Percentiles rank a stretch among this genome's conserved stretches.
Evolutionary conservation across 1,140 invertebrate species (phyloP).

Genomic region (Idris sp.): DNA sequence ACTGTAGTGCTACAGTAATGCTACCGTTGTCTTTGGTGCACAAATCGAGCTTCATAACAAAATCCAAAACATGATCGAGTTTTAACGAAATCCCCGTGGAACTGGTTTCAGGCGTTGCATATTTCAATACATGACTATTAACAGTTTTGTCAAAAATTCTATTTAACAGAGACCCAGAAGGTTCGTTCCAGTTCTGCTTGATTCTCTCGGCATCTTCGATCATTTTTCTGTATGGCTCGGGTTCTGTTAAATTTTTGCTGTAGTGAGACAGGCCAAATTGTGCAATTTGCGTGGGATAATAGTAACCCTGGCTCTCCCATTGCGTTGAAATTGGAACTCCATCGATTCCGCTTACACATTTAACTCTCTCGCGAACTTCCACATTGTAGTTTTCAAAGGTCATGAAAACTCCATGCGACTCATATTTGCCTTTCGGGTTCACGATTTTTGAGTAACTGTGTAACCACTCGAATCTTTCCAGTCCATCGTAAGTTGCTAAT

Average conservation of each 20-base stretch:
- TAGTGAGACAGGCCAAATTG: constrained; percentile 98
- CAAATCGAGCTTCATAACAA: constrained; percentile 88
- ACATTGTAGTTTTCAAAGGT: constrained; percentile 99
- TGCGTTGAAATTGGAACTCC: constrained; percentile 96
- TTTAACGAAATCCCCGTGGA: constrained; percentile 84
- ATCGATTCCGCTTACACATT: constrained; percentile 94
- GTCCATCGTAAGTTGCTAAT: constrained; percentile 83
- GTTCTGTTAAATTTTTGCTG: constrained; percentile 93
- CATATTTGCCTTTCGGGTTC: constrained; percentile 91
- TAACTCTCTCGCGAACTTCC: constrained; percentile 95
- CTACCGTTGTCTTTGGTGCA: constrained; percentile 87
- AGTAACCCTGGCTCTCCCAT: constrained; percentile 96
- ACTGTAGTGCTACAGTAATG: constrained; percentile 87
- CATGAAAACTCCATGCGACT: constrained; percentile 92
- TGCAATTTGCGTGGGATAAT: constrained; percentile 98
- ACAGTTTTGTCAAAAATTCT: constrained; percentile 81
- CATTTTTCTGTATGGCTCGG: constrained; percentile 83
- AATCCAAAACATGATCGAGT: constrained; percentile 85
- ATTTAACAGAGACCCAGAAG: constrained; percentile 81
- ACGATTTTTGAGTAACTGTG: constrained; percentile 96
- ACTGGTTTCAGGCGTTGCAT: constrained; percentile 84
- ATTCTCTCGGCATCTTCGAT: constrained; percentile 87
- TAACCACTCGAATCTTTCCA: constrained; percentile 93
- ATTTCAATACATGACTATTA: constrained; percentile 83
- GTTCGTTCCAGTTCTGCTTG: constrained; percentile 82